Evolutionary conservation across 2,888 invertebrate species (phyloP).

Genomic region (Odontocolon sp.): DNA sequence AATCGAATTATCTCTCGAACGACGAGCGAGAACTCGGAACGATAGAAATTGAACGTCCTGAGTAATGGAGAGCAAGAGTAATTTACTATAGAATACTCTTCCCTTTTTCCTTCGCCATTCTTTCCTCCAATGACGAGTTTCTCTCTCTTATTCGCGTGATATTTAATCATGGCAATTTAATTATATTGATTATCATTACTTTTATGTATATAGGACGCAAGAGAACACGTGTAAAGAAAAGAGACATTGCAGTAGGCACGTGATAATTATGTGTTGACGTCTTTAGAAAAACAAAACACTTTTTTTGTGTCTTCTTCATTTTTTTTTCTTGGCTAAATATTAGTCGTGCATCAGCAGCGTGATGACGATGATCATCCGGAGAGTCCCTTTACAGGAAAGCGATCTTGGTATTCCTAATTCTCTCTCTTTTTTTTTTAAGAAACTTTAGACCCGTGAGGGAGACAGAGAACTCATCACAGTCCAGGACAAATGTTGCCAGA

Average conservation of each 20-base stretch:
- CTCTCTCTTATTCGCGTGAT: not conserved
- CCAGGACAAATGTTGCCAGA: constrained; percentile 41
- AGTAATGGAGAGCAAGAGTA: constrained; percentile 45
- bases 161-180: not conserved
- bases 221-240: constrained; percentile 27
- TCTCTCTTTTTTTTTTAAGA: constrained; percentile 9
- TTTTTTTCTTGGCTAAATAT: constrained; percentile 50
- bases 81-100: constrained; percentile 39
- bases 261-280: constrained; percentile 53
- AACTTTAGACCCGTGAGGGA: constrained; percentile 49
- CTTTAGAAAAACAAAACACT: constrained; percentile 24
- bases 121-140: not conserved
- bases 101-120: not conserved
- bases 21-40: constrained; percentile 8
- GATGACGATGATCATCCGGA: constrained; percentile 31
- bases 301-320: constrained; percentile 37
- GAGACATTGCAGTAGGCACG: constrained; percentile 19
- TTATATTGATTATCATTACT: not conserved
- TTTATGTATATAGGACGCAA: not conserved
- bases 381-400: not conserved
- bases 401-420: constrained; percentile 23
- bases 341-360: constrained; percentile 4
- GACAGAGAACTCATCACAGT: constrained; percentile 40
- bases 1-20: constrained; percentile 52
- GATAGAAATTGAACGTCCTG: constrained; percentile 40